Evolutionary conservation across 1,140 invertebrate genomes (phyloP).

Genomic region (Laupala kohalensis): DNA sequence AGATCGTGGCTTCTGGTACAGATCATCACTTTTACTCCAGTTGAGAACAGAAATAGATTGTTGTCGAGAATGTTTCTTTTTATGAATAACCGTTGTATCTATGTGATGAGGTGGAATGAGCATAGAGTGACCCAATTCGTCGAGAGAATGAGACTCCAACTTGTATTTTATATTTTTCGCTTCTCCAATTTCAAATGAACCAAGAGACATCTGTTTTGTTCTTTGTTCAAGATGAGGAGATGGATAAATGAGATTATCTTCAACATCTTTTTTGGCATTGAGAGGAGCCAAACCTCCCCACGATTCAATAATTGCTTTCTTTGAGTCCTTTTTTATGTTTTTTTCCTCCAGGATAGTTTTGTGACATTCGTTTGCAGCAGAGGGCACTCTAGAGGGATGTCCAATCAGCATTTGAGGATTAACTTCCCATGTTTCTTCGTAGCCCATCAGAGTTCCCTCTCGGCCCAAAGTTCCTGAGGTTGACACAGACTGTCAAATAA

Average conservation of each 20-base stretch:
- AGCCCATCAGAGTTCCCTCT: slow-evolving; percentile 17
- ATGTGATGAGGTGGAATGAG: neutral
- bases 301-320: neutral
- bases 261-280: neutral
- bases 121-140: slow-evolving; percentile 14
- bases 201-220: neutral
- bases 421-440: slow-evolving; percentile 19
- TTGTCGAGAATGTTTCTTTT: slow-evolving; percentile 10
- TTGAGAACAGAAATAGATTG: slow-evolving; percentile 6
- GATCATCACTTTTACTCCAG: slow-evolving; percentile 10
- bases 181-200: neutral
- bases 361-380: neutral
- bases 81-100: neutral
- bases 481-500: neutral
- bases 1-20: slow-evolving; percentile 5
- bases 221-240: slow-evolving; percentile 4
- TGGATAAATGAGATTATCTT: slow-evolving; percentile 7
- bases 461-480: slow-evolving; percentile 16
- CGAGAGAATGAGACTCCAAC: slow-evolving; percentile 19
- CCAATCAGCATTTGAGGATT: slow-evolving; percentile 11
- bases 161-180: neutral
- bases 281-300: neutral
- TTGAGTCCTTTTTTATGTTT: neutral
- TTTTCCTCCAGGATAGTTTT: neutral
- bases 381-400: neutral